phyloP scores from a whole-genome alignment of 2,888 invertebrate species.

The Leptopilina syphax region DNA sequence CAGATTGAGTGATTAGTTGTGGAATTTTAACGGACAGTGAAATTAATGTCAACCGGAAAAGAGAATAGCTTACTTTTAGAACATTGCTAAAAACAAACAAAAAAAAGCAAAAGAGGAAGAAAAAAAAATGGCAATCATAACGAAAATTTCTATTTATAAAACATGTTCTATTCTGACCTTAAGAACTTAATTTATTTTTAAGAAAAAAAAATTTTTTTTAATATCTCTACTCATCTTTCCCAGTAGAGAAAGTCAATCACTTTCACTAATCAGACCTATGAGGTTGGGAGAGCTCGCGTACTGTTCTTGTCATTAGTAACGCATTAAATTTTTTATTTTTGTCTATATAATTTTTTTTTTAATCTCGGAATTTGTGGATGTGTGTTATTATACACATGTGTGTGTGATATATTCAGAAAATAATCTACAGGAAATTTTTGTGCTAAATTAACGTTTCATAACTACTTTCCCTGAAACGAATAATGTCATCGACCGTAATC shows the following conservation, averaged over 20 bases:
- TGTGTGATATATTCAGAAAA: constrained; percentile 7
- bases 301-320: constrained; percentile 6
- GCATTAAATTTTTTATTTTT: constrained; percentile 23
- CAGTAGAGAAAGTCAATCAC: constrained; percentile 45
- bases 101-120: neutral
- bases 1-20: constrained; percentile 31
- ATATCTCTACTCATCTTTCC: constrained; percentile 12
- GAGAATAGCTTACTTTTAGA: neutral
- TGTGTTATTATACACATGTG: neutral
- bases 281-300: constrained; percentile 1
- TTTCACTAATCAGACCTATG: constrained; percentile 48
- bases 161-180: constrained; percentile 9
- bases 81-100: neutral
- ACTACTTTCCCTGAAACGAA: constrained; percentile 32
- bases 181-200: constrained; percentile 1
- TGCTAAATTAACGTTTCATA: constrained; percentile 26
- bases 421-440: neutral
- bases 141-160: constrained; percentile 22
- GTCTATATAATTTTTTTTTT: constrained; percentile 11
- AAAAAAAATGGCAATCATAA: neutral
- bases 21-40: neutral
- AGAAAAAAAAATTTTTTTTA: neutral
- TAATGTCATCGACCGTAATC: constrained; percentile 34
- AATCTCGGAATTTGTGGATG: neutral
- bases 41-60: constrained; percentile 20